Evolutionary conservation across 2,888 invertebrate species (phyloP).

Genomic region (Lochmaea crataegi): DNA sequence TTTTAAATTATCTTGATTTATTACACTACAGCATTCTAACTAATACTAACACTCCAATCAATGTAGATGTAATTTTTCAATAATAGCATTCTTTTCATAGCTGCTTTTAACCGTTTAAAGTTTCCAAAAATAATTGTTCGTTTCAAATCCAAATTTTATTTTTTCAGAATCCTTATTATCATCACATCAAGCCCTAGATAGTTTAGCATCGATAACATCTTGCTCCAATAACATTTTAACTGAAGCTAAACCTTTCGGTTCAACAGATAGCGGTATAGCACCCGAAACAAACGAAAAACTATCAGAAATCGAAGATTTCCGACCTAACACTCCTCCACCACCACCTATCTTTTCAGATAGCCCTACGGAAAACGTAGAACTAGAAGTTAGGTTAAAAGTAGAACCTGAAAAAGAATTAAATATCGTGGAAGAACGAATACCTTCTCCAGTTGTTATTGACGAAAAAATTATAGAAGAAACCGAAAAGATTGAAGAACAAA

Average conservation of each 20-base stretch:
- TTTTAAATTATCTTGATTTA: too few species aligned
- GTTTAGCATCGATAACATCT: conserved; percentile 42
- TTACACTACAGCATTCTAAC: too few species aligned
- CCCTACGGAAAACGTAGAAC: conserved; percentile 10
- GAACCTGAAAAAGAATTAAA: not conserved
- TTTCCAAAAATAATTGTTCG: not conserved
- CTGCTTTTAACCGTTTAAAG: not conserved
- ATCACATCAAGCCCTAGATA: conserved; percentile 47
- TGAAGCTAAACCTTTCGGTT: conserved; percentile 49
- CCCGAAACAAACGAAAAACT: conserved; percentile 45
- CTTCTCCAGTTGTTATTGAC: not conserved
- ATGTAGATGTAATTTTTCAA: not conserved
- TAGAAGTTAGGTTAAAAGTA: not conserved
- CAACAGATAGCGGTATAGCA: conserved; percentile 53
- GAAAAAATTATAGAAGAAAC: not conserved
- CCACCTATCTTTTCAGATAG: conserved; percentile 33
- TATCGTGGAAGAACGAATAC: not conserved
- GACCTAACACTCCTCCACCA: conserved; percentile 51
- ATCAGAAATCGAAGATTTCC: conserved; percentile 42
- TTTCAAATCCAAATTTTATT: conserved; percentile 33
- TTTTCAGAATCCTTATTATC: conserved; percentile 52
- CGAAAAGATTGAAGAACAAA: conserved; percentile 16
- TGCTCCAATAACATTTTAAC: conserved; percentile 31
- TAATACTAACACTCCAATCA: too few species aligned
- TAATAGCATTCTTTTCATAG: not conserved